Percentiles rank a stretch among this genome's conserved stretches.
Evolutionary conservation across 1,140 invertebrate species (phyloP).

Genomic region (Drosophila willistoni): DNA sequence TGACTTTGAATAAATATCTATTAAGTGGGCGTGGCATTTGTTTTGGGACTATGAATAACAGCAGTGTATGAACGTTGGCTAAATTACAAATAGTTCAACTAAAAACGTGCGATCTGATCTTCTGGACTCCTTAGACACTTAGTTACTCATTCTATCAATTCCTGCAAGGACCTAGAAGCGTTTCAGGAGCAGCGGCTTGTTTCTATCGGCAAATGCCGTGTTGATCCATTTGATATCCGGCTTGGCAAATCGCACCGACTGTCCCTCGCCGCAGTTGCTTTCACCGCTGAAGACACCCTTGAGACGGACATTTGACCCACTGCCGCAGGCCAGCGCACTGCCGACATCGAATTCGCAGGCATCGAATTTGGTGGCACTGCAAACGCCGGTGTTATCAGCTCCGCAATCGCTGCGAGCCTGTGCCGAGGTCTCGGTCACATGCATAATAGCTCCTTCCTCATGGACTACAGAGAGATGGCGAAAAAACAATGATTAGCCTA

Average conservation of each 20-base stretch:
- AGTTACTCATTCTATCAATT: constrained; percentile 15
- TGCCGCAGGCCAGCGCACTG: constrained; percentile 90
- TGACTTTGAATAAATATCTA: constrained; percentile 42
- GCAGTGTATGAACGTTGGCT: constrained; percentile 45
- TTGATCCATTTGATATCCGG: constrained; percentile 82
- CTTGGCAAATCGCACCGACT: constrained; percentile 75
- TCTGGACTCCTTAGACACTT: constrained; percentile 6
- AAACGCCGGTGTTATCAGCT: constrained; percentile 73
- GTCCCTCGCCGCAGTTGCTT: constrained; percentile 84
- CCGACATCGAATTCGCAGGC: constrained; percentile 89
- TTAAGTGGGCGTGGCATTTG: constrained; percentile 25
- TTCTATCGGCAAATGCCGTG: constrained; percentile 67
- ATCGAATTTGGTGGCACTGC: constrained; percentile 84
- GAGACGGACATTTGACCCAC: constrained; percentile 88
- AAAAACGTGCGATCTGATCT: constrained; percentile 18
- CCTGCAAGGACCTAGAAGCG: constrained; percentile 50
- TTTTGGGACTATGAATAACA: constrained; percentile 35
- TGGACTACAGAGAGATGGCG: constrained; percentile 83
- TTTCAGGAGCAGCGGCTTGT: constrained; percentile 69
- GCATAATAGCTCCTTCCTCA: constrained; percentile 89
- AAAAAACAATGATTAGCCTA: not conserved
- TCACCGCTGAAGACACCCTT: constrained; percentile 90
- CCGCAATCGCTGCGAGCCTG: constrained; percentile 62
- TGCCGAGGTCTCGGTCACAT: constrained; percentile 88
- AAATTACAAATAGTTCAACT: constrained; percentile 64